Base-by-base conservation (phyloP, 2,113 vertebrate genomes). In the Etheostoma spectabile region DNA sequence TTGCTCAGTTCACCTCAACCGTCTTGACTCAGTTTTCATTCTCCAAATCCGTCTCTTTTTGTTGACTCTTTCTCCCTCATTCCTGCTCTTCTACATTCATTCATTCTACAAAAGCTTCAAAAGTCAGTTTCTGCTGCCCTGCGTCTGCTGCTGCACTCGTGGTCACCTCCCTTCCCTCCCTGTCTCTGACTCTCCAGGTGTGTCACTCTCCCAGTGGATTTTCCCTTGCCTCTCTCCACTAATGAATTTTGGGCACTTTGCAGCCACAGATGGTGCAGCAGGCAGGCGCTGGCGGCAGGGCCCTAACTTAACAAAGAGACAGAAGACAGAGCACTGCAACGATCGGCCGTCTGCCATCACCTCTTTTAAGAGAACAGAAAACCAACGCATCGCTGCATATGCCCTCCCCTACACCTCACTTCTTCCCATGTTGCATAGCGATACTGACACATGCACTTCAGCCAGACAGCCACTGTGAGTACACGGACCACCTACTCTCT, bases 241-340 rank as follows among this genome's bases (percentile, higher is more conserved):
- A 93, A 93, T 92, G 83, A 91, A 87, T 91, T 89, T 91, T 84
- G 89, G 91, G 83, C 89, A 86, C 82, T 93, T 91, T 83, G 73
- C 87, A 78, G 83, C 86, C 89, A 89, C 92, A 94, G 93, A 93
- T 92, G 93, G 88, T 83, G 86, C 79, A 88, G 90, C 86, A 85
- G 84, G 82, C 89, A 81, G 87, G 74, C 64, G 67, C 84, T 73
- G 86, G 84, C 66, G 79, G 74, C 74, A 51, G 45, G 45, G 78
- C 65, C 61, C 88, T 74, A 63, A 71, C 74, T 74, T 79, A 75
- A 84, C 77, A 87, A 87, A 86, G 64, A 64, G 42, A 27, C 52
- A 63, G 62, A 52, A 78, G 73, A 63, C 49, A 49, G 79, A 79
- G 72, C 22, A 60, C 62, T 84, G 75, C 77, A 79, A 74, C 14